These are phyloP conservation scores for Biston betularia DNA, from an alignment of 2,888 invertebrate species.

Conservation along the genomic window DNA sequence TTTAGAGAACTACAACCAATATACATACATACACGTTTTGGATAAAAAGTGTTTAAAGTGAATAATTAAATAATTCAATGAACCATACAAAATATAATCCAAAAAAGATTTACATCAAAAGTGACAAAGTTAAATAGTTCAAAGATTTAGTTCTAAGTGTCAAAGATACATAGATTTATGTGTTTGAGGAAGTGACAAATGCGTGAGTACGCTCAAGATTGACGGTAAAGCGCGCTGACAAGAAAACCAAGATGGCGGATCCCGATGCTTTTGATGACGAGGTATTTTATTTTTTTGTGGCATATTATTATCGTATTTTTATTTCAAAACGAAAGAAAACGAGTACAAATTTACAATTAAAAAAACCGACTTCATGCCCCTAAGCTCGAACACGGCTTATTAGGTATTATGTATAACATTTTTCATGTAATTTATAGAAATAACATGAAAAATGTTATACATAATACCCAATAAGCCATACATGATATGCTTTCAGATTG, in stretches of 20 bases:
- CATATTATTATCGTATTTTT: background rate
- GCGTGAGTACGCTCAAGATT: constrained; percentile 24
- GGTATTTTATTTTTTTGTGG: constrained; percentile 59
- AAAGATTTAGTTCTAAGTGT: background rate
- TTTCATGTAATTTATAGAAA: no score
- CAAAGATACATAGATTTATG: background rate
- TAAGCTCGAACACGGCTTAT: no score
- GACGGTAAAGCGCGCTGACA: constrained; percentile 46
- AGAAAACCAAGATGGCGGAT: constrained; percentile 72
- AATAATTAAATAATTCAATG: background rate
- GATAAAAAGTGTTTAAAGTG: background rate
- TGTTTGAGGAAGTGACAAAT: constrained; percentile 29
- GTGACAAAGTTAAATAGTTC: background rate
- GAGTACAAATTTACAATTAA: no score
- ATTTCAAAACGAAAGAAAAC: background rate
- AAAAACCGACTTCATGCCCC: no score
- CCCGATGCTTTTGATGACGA: constrained; percentile 82
- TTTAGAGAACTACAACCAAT: background rate
- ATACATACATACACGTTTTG: background rate
- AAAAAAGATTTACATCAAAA: background rate
- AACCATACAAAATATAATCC: background rate
- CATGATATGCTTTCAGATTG: no score
- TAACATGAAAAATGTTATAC: no score
- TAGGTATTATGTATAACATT: no score
- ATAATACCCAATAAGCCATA: no score